Evolutionary conservation across 2,113 vertebrate species (phyloP).

Genomic region (Synchiropus splendidus): DNA sequence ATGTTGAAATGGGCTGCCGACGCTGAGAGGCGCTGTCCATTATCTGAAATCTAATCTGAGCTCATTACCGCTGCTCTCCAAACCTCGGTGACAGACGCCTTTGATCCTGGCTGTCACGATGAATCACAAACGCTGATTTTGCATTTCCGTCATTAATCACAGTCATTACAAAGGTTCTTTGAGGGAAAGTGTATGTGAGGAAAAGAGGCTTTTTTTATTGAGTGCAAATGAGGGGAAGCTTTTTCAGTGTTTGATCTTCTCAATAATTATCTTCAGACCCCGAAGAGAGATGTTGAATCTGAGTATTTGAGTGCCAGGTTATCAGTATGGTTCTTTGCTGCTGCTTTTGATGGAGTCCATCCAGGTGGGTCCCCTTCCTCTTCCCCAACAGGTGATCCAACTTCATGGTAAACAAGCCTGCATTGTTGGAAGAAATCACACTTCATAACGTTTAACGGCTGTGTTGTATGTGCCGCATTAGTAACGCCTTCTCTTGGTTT

Average conservation of each 20-base stretch:
- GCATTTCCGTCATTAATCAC: slow-evolving; percentile 21
- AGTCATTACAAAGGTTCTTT: slow-evolving; percentile 23
- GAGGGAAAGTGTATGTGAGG: slow-evolving; percentile 7
- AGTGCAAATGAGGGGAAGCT: slow-evolving; percentile 9
- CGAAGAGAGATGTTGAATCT: too few relatives aligned
- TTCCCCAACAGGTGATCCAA: too few relatives aligned
- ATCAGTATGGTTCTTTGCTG: too few relatives aligned
- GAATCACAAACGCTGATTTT: slow-evolving; percentile 19
- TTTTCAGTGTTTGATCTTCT: too few relatives aligned
- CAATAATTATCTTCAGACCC: too few relatives aligned
- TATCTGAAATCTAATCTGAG: slow-evolving; percentile 9
- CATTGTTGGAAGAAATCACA: not conserved
- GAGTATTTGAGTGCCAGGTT: too few relatives aligned
- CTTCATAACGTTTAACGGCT: too few relatives aligned
- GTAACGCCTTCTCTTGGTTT: too few relatives aligned
- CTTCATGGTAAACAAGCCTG: not conserved
- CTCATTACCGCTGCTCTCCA: slow-evolving; percentile 13
- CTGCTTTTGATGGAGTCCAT: too few relatives aligned
- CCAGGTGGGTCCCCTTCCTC: too few relatives aligned
- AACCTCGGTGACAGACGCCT: slow-evolving; percentile 4
- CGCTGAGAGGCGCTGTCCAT: not conserved
- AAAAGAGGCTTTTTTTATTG: not conserved
- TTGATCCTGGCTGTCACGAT: slow-evolving; percentile 26
- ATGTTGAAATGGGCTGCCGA: not conserved
- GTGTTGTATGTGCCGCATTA: too few relatives aligned